Percentiles rank a stretch among this genome's conserved stretches.
These are phyloP conservation scores for Zoanthus sansibaricus DNA, from an alignment of 92 coral and sea anemone species.

Conservation along the genomic window DNA sequence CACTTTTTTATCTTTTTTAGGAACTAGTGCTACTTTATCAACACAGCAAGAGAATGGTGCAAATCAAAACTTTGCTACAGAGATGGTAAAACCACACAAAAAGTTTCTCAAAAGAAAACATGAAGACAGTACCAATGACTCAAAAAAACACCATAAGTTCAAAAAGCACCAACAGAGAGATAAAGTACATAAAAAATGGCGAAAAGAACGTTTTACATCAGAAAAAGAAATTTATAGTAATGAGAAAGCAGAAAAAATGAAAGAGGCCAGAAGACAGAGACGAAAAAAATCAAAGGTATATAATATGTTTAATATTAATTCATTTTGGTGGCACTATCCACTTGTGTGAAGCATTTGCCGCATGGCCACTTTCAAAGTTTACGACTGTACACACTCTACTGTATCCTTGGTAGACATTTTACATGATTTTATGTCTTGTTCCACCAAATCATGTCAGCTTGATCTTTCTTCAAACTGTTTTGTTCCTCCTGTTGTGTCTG, in stretches of 20 bases:
- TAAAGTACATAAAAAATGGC: constrained; percentile 24
- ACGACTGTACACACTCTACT: no score
- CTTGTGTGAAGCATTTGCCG: no score
- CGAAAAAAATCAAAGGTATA: constrained; percentile 90
- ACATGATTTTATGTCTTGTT: no score
- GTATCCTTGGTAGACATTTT: no score
- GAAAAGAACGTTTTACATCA: not conserved
- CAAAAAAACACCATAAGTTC: no score
- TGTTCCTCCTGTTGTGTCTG: no score
- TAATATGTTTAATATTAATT: no score
- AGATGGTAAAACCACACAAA: not conserved
- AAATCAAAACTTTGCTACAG: constrained; percentile 3
- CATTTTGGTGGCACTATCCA: no score
- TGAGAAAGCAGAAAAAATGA: constrained; percentile 67
- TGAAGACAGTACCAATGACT: not conserved
- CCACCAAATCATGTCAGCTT: no score
- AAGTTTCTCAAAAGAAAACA: not conserved
- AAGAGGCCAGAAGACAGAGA: constrained; percentile 88
- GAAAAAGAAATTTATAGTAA: not conserved
- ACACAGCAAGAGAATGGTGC: not conserved
- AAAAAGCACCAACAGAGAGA: no score
- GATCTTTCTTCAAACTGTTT: no score
- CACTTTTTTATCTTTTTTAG: not conserved
- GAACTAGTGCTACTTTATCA: constrained; percentile 6
- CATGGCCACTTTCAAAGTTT: no score